Evolutionary conservation across 2,113 vertebrate genomes (phyloP).

Genomic region (Octodon degus): DNA sequence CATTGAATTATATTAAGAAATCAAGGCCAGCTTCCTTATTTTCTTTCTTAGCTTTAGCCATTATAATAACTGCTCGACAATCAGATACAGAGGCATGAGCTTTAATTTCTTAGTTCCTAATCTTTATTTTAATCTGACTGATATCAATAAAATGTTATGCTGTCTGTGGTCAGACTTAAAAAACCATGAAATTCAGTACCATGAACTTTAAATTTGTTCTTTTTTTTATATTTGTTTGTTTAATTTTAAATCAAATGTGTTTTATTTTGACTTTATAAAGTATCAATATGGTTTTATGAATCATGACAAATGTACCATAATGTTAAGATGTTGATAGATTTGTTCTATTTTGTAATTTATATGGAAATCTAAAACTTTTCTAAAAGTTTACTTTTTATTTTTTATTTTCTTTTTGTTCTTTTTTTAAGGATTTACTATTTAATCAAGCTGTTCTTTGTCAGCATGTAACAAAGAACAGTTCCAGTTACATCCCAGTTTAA

Average conservation of each 20-base stretch:
- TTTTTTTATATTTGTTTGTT: neutral
- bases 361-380: neutral
- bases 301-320: neutral
- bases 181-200: neutral
- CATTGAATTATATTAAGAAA: neutral
- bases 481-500: constrained; percentile 60
- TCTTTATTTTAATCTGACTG: neutral
- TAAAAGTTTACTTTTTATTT: neutral
- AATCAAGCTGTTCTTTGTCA: constrained; percentile 78
- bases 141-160: neutral
- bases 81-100: neutral
- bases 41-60: neutral
- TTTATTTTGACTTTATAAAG: neutral
- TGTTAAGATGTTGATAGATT: neutral
- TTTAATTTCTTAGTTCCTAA: neutral
- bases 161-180: neutral
- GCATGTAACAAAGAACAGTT: constrained; percentile 63
- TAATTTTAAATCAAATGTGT: neutral
- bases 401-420: no score
- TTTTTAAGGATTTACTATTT: constrained; percentile 75
- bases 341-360: neutral
- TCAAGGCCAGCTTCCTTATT: neutral
- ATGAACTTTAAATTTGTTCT: neutral
- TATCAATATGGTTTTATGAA: neutral
- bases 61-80: neutral